Base-by-base conservation (phyloP, 1,140 invertebrate species). In the Phortica variegata region DNA sequence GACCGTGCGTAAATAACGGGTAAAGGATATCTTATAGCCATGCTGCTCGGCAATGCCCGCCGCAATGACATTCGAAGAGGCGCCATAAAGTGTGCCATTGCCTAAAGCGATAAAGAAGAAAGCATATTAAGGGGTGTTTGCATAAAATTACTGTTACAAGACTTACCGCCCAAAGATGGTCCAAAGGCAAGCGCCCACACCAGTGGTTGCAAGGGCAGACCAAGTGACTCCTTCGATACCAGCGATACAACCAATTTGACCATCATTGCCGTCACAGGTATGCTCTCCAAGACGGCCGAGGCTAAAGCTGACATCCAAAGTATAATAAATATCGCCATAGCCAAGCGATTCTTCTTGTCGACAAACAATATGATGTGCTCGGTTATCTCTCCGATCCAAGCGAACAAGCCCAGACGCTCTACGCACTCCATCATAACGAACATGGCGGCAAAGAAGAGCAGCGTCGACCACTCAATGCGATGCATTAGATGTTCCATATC, bases 341-440 rank as follows among this genome's bases (percentile, higher is more conserved):
- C 78, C 7, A 90, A 70, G 49, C 85, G 75, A n/a, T 82, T 79
- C 3, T 81, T 79, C 26, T 83, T 78, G 7, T 79, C 77, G 0
- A 89, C 84, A 0, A 78, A 78, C 31, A 82, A 69, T 29, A 91
- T 87, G 0, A 88, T 62, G 6, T 62, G 63, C 52, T 87, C 82
- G 0, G 88, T 88, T 59, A 83, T 79, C 7, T 82, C 77, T 1
- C 88, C 87, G 33, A 91, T 88, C 79, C 82, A 87, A 10, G 79
- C 77, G 3, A 91, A 84, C 1, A 91, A 69, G 0, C 86, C 85
- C 17, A 91, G 62, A 36, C 82, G 78, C 1, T 84, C 80, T 13
- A 91, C 76, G 33, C 85, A 87, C 78, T 90, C 88, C 88, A 91
- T 91, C 21, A 91, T 80, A n/a, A 90, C 83, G 54, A 91, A 91